Evolutionary conservation across 1,140 invertebrate species (phyloP), one percentile per base, ranked within the genome.

Genomic region (Brachionus calyciflorus): DNA sequence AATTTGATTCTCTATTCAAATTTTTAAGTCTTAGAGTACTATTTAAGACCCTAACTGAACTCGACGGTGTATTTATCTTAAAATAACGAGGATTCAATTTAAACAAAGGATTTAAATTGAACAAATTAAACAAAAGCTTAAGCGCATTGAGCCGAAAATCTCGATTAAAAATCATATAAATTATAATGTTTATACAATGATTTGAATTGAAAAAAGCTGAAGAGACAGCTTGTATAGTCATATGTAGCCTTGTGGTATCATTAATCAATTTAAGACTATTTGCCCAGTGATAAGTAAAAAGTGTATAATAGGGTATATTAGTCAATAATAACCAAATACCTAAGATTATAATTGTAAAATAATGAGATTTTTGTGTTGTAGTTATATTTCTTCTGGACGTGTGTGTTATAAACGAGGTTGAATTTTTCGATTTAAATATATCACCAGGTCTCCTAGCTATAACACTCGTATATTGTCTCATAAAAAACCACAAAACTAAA

Each of bases 121-220:
- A 73, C 9, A 73, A 9, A 41, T 73, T 73, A 33, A 51, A 55
- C 30, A 73, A 51, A 26, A 41, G 33, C 19, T 55, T 49, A 49
- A 73, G 19, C 12, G 33, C 28, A 41, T 28, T 73, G 6, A 73
- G 46, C 3, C 69, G 44, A 73, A 73, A 73, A 37, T 49, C 46
- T 40, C 46, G 44, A 40, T 51, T 49, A 51, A 73, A 73, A 12
- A 73, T 21, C 46, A 73, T 33, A 17, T 73, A 73, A 12, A 73
- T 73, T 51, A 55, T 55, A 0, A 73, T 51, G 17, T 73, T 73
- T 10, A 73, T 73, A 12, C 46, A 49, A 55, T 73, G 69, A 55
- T 73, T 73, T 3, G 69, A 73, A 37, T 73, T 73, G 26, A 73
- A 73, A 40, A 73, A 73, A 30, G 37, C 69, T 41, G 46, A 51